Percentiles rank a stretch among this genome's conserved stretches.
Conservation (phyloP, 2,113 vertebrate species). For the Dromaius novaehollandiae region DNA sequence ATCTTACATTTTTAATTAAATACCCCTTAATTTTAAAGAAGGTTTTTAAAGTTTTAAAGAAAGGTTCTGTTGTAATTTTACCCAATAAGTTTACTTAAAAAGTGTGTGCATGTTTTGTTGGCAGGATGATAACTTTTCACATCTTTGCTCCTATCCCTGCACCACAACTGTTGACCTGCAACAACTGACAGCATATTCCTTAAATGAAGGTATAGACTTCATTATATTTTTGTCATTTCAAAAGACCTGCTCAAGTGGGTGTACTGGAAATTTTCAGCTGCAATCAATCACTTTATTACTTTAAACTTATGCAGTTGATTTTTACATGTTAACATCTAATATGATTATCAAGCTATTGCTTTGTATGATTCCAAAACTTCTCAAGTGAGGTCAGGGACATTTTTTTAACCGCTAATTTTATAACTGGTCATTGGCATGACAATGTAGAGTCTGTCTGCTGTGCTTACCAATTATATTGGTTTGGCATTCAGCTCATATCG, state of each 20-base stretch:
- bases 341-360: not conserved
- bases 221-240: not conserved
- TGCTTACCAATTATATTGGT: not conserved
- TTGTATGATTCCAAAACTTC: not conserved
- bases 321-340: not conserved
- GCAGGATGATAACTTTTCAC: not conserved
- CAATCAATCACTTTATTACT: not conserved
- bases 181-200: not conserved
- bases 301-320: accelerated
- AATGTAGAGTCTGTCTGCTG: not conserved
- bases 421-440: not conserved
- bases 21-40: not conserved
- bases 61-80: not conserved
- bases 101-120: accelerated
- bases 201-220: not conserved
- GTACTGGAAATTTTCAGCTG: not conserved
- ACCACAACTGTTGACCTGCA: not conserved
- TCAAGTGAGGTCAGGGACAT: not conserved
- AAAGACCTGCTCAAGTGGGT: not conserved
- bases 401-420: not conserved
- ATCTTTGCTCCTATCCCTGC: not conserved
- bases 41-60: too few species aligned
- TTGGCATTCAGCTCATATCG: not conserved
- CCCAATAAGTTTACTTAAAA: not conserved
- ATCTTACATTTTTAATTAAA: not conserved